Evolutionary conservation across 2,888 invertebrate species (phyloP).

Genomic region (Kryphioiulus occultus): DNA sequence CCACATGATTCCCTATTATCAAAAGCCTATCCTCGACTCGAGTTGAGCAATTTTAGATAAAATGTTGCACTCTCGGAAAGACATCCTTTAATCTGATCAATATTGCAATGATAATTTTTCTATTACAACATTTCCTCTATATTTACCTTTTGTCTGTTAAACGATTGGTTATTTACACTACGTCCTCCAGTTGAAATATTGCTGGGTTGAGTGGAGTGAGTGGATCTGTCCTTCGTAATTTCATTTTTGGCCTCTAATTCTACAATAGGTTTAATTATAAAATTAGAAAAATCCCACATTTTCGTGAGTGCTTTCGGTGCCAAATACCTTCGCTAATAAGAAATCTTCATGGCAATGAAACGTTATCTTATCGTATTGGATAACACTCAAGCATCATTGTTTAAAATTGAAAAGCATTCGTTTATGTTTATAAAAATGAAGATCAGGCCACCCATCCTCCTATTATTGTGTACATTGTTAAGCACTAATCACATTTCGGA

Average conservation of each 20-base stretch:
- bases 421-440: not conserved
- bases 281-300: not conserved
- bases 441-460: not conserved
- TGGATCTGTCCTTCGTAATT: not conserved
- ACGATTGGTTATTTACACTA: not conserved
- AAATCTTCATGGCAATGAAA: not conserved
- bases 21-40: not conserved
- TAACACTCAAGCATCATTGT: not conserved
- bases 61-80: not conserved
- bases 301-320: no score
- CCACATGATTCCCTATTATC: no score
- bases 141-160: not conserved
- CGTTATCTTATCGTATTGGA: not conserved
- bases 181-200: not conserved
- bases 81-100: not conserved
- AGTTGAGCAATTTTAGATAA: not conserved
- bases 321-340: no score
- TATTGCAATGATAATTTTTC: no score
- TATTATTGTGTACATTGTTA: not conserved
- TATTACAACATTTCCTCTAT: not conserved
- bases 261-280: not conserved
- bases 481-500: not conserved
- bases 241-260: not conserved
- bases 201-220: no score
- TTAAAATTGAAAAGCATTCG: not conserved